Evolutionary conservation across 2,797 vertebrate genomes (phyloP).

Genomic region (Dromococcyx pavoninus): DNA sequence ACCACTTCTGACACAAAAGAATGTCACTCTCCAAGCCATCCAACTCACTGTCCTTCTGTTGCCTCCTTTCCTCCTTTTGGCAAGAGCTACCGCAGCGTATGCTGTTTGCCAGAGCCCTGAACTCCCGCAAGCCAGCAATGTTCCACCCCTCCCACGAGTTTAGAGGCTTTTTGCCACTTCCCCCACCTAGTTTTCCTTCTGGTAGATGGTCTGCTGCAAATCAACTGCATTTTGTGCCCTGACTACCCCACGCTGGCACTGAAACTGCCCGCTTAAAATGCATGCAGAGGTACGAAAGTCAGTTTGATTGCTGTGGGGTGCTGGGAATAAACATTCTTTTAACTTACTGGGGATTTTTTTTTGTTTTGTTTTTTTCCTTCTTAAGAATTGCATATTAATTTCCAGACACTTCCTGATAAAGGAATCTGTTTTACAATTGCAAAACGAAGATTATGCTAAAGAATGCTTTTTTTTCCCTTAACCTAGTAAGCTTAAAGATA

Average conservation of each 20-base stretch:
- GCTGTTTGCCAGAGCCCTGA: not conserved
- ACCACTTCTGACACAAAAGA: conserved; percentile 63
- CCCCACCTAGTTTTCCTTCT: not conserved
- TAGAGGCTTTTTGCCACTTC: not conserved
- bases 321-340: not conserved
- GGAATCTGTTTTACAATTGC: not conserved
- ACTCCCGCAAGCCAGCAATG: not conserved
- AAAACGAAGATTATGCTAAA: not conserved
- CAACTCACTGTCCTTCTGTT: conserved; percentile 53
- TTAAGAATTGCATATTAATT: not conserved
- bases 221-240: not conserved
- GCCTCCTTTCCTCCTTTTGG: conserved; percentile 36
- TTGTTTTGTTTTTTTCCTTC: too few species aligned
- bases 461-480: not conserved
- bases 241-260: not conserved
- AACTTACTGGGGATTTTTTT: not conserved
- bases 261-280: not conserved
- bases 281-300: not conserved
- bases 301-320: not conserved
- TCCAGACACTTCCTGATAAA: not conserved
- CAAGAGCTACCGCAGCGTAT: not conserved
- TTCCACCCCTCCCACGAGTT: not conserved
- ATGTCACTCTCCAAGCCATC: conserved; percentile 13
- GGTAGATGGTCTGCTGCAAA: conserved; percentile 37
- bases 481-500: not conserved